Percentiles rank a stretch among this genome's conserved stretches.
Evolutionary conservation across 2,888 invertebrate species (phyloP).

Genomic region (Ophion obscuratus): DNA sequence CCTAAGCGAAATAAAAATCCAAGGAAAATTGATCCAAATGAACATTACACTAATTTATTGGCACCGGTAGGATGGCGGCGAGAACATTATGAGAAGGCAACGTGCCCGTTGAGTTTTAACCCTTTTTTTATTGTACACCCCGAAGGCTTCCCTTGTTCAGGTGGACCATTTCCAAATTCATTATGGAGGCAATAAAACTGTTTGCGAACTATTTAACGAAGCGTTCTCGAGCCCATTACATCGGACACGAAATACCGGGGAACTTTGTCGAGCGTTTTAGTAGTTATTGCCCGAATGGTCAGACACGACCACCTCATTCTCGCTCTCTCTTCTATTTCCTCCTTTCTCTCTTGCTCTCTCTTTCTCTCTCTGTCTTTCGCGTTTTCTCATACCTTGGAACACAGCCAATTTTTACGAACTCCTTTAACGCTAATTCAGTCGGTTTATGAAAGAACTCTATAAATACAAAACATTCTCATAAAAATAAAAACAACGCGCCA

Average conservation of each 20-base stretch:
- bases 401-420: constrained; percentile 31
- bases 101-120: not conserved
- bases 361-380: not conserved
- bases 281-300: constrained; percentile 7
- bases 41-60: not conserved
- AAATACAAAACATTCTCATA: not conserved
- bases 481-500: not conserved
- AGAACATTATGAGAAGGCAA: not conserved
- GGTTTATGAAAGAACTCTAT: not conserved
- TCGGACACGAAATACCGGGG: constrained; percentile 8
- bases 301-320: not conserved
- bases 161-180: not conserved
- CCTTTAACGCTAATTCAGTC: not conserved
- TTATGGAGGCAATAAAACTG: constrained; percentile 25
- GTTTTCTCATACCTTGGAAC: constrained; percentile 21
- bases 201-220: constrained; percentile 47
- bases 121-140: not conserved
- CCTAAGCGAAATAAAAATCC: not conserved
- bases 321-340: not conserved
- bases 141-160: not conserved
- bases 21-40: not conserved
- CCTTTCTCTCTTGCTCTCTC: not conserved
- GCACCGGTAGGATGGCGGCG: not conserved
- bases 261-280: constrained; percentile 41
- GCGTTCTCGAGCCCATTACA: not conserved